These are phyloP conservation scores for Gymnoscelis rufifasciata DNA, from an alignment of 2,888 invertebrate species.

Conservation along the genomic window DNA sequence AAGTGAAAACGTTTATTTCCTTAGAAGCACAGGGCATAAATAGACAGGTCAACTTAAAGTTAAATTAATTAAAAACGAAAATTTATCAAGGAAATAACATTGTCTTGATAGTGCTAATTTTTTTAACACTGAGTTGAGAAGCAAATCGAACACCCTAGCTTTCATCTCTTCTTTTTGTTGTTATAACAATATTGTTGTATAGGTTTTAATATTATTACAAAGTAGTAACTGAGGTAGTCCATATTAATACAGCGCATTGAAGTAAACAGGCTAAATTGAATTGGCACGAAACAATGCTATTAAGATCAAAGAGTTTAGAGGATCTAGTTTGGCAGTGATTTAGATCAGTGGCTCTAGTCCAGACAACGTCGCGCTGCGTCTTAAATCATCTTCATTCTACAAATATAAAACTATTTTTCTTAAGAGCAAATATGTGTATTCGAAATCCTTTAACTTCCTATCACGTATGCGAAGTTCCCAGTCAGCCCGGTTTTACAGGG, in stretches of 20 bases:
- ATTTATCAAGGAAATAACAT: no score
- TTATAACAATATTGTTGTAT: no score
- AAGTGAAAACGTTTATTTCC: no score
- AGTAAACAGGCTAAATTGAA: slow-evolving; percentile 2
- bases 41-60: no score
- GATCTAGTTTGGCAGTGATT: slow-evolving; percentile 12
- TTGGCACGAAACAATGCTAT: slow-evolving; percentile 1
- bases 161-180: no score
- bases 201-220: neutral
- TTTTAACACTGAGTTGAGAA: no score
- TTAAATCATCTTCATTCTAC: neutral
- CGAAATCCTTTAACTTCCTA: slow-evolving; percentile 42
- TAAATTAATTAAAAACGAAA: no score
- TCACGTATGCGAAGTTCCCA: slow-evolving; percentile 51
- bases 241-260: slow-evolving; percentile 1
- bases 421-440: neutral
- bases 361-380: neutral
- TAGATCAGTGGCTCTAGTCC: neutral
- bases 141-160: no score
- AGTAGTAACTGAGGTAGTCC: neutral
- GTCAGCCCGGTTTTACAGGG: slow-evolving; percentile 48
- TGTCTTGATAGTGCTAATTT: no score
- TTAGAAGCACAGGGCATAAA: no score
- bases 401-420: no score
- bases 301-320: slow-evolving; percentile 7